Percentiles rank a stretch among this genome's conserved stretches.
Evolutionary conservation across 2,888 invertebrate species (phyloP).

Genomic region (Stenolophus ochropezus): DNA sequence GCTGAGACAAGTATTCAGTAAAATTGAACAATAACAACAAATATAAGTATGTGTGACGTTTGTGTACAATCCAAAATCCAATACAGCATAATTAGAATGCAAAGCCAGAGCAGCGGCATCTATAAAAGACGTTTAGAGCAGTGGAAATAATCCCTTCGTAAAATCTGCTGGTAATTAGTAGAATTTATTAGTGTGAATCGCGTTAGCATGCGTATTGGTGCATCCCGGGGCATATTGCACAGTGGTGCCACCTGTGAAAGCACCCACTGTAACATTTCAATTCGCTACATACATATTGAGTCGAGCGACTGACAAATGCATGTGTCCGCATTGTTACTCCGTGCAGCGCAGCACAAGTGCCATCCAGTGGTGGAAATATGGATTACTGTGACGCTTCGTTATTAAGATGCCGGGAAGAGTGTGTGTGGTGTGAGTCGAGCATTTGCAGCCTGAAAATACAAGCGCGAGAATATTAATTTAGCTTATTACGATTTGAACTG

Average conservation of each 20-base stretch:
- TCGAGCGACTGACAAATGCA: conserved; percentile 53
- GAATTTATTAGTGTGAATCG: neutral
- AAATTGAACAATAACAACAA: too few species aligned
- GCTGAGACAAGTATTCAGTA: too few species aligned
- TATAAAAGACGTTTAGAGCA: neutral
- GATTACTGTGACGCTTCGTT: neutral
- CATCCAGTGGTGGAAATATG: neutral
- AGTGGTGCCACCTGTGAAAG: conserved; percentile 55
- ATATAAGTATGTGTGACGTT: too few species aligned
- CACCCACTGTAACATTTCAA: conserved; percentile 49
- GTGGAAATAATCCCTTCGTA: neutral
- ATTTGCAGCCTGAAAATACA: neutral
- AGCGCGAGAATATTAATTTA: neutral
- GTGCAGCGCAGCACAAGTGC: neutral
- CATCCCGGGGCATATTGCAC: conserved; percentile 48
- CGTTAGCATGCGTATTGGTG: conserved; percentile 22
- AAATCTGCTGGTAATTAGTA: neutral
- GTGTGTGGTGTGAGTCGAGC: too few species aligned
- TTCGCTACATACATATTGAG: conserved; percentile 57
- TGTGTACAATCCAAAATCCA: neutral
- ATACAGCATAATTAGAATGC: neutral
- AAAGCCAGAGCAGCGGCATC: neutral
- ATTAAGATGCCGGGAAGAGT: neutral
- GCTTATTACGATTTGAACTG: neutral
- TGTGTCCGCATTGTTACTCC: conserved; percentile 40